Base-by-base conservation (phyloP, 2,888 invertebrate genomes). In the Synergus itoensis region DNA sequence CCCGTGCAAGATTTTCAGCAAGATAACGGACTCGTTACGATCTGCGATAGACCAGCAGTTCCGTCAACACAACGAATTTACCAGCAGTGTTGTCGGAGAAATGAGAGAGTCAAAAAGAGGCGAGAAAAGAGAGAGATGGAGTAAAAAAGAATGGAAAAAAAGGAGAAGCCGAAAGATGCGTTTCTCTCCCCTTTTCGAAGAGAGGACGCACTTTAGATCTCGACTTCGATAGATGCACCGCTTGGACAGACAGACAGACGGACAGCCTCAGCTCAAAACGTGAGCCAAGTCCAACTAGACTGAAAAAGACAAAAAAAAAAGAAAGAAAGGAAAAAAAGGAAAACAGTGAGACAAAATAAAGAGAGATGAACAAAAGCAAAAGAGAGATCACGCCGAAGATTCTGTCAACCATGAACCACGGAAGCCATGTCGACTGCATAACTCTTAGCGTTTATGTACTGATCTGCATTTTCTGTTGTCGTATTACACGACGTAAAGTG, bases 311-410 rank as follows among this genome's bases (percentile, higher is more conserved):
- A 62, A 36, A n/a, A 67, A 65, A 7, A 77, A 73, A 77, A 45
- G 65, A 76, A 45, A 41, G 73, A 78, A 78, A 65, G 63, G 53
- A 76, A 63, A 7, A 18, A 16, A 64, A 16, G n/a, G 7, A 48
- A 18, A 57, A 53, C 43, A 43, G 43, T 43, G 11, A 43, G 11
- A 43, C 7, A 79, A 77, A 80, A 79, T 80, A 80, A 77, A 76
- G 75, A 79, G 80, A 80, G 82, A 86, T 86, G 86, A 81, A 84
- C 86, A 87, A 85, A 84, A 81, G 69, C 69, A 18, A 60, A 79
- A 77, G 75, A 65, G 69, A 89, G 89, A 89, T 89, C 84, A 86
- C 86, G 85, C 85, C 85, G 81, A 80, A 87, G 90, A 89, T 89
- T 89, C 84, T 83, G 86, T 87, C 86, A 86, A 85, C 86, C 79